A percentile compares a stretch with the other conserved stretches of the same genome.
Conservation (phyloP, 2,113 vertebrate species). For the Eolophus roseicapilla region DNA sequence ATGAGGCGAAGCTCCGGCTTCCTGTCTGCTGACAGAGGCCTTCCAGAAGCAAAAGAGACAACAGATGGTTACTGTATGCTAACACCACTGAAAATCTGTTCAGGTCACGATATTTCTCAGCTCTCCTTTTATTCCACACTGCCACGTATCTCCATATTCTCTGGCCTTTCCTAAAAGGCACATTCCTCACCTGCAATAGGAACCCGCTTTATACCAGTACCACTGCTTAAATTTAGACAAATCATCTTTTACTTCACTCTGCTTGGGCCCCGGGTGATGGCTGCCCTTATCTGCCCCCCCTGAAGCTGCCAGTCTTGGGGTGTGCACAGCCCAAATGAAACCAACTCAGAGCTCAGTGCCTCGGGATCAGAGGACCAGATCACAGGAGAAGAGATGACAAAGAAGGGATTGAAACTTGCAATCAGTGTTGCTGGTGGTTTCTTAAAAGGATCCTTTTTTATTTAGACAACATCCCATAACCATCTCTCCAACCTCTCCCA, state of each 20-base stretch:
- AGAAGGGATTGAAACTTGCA: rapidly evolving
- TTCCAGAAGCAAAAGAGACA: not conserved
- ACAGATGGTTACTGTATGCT: not conserved
- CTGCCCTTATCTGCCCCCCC: not conserved
- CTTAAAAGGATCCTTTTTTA: not conserved
- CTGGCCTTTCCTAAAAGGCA: not conserved
- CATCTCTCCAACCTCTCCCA: not conserved
- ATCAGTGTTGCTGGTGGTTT: not conserved
- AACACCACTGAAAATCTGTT: not conserved
- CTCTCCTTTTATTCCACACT: not conserved
- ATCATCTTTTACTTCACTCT: not conserved
- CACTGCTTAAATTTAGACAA: not conserved
- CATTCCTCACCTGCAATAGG: not conserved
- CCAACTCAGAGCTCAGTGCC: not conserved
- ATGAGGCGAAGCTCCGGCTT: not conserved
- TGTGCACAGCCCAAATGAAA: not conserved
- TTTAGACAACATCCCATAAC: not conserved
- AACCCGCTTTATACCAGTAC: not conserved
- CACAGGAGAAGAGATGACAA: not conserved
- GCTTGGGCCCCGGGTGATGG: no score
- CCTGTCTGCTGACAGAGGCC: not conserved
- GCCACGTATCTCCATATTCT: not conserved
- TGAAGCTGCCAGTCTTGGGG: not conserved
- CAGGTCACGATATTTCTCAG: not conserved
- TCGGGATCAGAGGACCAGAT: not conserved